These are phyloP conservation scores for Glyptemys insculpta DNA, from an alignment of 2,797 vertebrate genomes.

Conservation along the genomic window DNA sequence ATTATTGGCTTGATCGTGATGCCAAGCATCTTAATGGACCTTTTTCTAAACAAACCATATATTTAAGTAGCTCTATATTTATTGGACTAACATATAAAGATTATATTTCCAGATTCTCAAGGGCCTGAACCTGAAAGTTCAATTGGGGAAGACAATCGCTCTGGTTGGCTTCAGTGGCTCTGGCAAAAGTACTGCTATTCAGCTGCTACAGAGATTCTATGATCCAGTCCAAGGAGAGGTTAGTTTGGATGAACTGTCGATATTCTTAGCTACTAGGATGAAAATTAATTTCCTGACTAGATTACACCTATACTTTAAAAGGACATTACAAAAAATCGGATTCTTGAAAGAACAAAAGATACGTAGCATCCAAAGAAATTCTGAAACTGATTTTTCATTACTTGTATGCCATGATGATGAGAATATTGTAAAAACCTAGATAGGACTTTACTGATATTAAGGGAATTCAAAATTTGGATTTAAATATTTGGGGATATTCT, in stretches of 20 bases:
- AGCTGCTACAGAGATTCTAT: slow-evolving; percentile 84
- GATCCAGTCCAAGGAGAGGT: slow-evolving; percentile 85
- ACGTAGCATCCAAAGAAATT: no score
- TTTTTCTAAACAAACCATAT: neutral
- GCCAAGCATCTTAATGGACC: neutral
- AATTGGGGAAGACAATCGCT: slow-evolving; percentile 86
- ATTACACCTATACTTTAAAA: neutral
- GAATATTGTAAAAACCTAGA: no score
- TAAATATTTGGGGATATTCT: neutral
- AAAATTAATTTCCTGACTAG: neutral
- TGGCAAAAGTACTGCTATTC: slow-evolving; percentile 86
- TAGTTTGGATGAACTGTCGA: slow-evolving; percentile 49
- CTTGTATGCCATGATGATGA: no score
- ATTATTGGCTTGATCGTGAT: neutral
- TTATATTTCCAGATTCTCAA: slow-evolving; percentile 79
- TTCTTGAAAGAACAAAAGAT: no score
- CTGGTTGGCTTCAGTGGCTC: slow-evolving; percentile 87
- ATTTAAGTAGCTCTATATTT: neutral
- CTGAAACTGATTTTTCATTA: no score
- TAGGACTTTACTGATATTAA: no score
- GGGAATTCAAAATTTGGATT: neutral
- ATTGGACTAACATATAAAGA: neutral
- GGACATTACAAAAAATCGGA: neutral
- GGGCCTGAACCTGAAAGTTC: slow-evolving; percentile 83
- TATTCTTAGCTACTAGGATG: neutral